These are phyloP conservation scores for Dreissena polymorpha DNA, from an alignment of 1,140 invertebrate species.

Conservation along the genomic window DNA sequence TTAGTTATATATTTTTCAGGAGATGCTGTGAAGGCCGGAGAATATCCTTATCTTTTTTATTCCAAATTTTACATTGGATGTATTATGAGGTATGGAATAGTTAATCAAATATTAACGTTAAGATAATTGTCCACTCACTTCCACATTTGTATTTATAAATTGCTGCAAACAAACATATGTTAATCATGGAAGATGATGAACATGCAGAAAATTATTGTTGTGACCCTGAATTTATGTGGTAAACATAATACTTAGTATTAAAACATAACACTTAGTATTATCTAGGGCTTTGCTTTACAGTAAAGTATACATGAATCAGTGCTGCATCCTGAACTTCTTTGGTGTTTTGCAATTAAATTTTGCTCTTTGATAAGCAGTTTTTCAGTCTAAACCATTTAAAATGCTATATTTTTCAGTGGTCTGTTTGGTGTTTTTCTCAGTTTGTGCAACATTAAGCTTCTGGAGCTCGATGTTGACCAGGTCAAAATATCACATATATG, in stretches of 20 bases:
- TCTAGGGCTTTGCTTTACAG: background rate
- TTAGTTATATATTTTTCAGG: conserved; percentile 43
- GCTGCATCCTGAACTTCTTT: background rate
- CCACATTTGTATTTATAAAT: background rate
- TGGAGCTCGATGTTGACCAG: conserved; percentile 38
- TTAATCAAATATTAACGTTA: background rate
- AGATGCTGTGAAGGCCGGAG: conserved; percentile 64
- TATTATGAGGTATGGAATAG: conserved; percentile 57
- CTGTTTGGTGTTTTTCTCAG: conserved; percentile 60
- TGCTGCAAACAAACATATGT: too few species aligned
- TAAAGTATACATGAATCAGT: background rate
- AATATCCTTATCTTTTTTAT: conserved; percentile 67
- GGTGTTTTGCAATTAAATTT: too few species aligned
- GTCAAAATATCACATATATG: conserved; percentile 39
- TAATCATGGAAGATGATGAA: too few species aligned
- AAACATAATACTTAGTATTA: background rate
- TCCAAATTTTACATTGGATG: conserved; percentile 69
- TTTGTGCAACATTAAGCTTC: conserved; percentile 53
- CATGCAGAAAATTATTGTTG: too few species aligned
- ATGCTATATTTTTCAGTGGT: conserved; percentile 53
- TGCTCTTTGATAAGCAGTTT: too few species aligned
- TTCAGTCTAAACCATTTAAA: background rate
- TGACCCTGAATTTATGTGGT: too few species aligned
- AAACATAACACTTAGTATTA: background rate
- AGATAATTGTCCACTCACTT: background rate